Conservation (phyloP, 2,113 vertebrate species). For the Gobio gobio region DNA sequence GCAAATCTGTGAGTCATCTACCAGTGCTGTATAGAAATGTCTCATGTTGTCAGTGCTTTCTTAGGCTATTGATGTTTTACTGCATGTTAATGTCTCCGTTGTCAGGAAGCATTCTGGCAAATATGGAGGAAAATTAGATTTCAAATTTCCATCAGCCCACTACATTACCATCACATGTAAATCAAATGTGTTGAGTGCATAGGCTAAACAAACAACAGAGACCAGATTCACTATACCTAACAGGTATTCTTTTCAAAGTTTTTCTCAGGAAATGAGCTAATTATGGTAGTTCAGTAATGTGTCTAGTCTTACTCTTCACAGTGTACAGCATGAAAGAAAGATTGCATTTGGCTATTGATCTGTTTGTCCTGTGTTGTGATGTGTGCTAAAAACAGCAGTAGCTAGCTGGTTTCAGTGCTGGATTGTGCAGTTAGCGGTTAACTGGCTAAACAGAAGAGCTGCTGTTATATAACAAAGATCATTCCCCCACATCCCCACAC, state of each 20-base stretch:
- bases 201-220: background rate
- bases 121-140: constrained; percentile 1
- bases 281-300: background rate
- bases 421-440: background rate
- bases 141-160: background rate
- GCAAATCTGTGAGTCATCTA: background rate
- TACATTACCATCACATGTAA: background rate
- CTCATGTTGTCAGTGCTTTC: background rate
- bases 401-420: background rate
- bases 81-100: background rate
- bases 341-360: background rate
- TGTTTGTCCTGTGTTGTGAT: background rate
- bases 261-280: background rate
- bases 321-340: background rate
- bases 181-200: background rate
- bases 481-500: background rate
- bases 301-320: background rate
- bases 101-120: background rate
- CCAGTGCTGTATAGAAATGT: background rate
- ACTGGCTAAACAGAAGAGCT: constrained; percentile 1
- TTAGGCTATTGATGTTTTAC: background rate
- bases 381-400: constrained; percentile 10
- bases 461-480: constrained; percentile 17
- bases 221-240: background rate
- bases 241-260: background rate